Conservation (phyloP, 2,888 invertebrate genomes). For the Papilio elwesi region DNA sequence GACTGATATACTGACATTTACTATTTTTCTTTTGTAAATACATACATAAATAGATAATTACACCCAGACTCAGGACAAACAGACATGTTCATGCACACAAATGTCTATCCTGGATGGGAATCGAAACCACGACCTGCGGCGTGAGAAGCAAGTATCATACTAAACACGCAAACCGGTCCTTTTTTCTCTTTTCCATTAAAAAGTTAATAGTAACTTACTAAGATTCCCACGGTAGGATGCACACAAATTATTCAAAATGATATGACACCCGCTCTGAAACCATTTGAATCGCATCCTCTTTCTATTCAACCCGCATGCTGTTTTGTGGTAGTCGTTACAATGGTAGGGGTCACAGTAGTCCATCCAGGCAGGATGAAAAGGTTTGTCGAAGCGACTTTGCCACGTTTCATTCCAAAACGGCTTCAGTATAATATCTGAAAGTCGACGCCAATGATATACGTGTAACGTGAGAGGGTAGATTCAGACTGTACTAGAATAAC, state of each 20-base stretch:
- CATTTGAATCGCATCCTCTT: slow-evolving; percentile 58
- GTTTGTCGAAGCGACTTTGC: slow-evolving; percentile 41
- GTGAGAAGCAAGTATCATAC: too few relatives aligned
- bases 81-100: too few relatives aligned
- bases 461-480: too few relatives aligned
- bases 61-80: too few relatives aligned
- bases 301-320: slow-evolving; percentile 63
- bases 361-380: slow-evolving; percentile 60
- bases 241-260: slow-evolving; percentile 66
- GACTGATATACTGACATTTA: too few relatives aligned
- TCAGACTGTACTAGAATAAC: too few relatives aligned
- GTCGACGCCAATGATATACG: not conserved
- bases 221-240: slow-evolving; percentile 56
- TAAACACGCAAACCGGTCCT: slow-evolving; percentile 13
- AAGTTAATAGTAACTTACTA: slow-evolving; percentile 52
- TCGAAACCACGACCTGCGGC: too few relatives aligned
- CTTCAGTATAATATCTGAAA: slow-evolving; percentile 53
- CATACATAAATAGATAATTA: too few relatives aligned
- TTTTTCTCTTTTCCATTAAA: too few relatives aligned
- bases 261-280: slow-evolving; percentile 70
- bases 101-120: too few relatives aligned
- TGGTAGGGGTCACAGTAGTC: slow-evolving; percentile 72
- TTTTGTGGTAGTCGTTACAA: slow-evolving; percentile 63
- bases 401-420: slow-evolving; percentile 54
- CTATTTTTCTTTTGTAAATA: too few relatives aligned